Evolutionary conservation across 2,888 invertebrate species (phyloP).

Genomic region (Drosophila kambysellisi): DNA sequence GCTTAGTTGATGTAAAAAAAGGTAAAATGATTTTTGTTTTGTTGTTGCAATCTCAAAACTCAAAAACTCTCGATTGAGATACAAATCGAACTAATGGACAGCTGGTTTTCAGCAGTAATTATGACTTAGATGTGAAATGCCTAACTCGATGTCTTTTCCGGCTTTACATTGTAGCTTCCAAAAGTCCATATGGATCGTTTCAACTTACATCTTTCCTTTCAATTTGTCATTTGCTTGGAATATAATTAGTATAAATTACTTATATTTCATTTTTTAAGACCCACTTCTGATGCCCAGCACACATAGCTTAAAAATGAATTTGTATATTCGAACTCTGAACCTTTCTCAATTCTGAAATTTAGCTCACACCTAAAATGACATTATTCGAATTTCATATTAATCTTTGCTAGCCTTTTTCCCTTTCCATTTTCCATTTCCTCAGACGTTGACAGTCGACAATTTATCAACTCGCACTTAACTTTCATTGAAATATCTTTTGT

Average conservation of each 20-base stretch:
- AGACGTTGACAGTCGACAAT: slow-evolving; percentile 35
- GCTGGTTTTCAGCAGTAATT: background rate
- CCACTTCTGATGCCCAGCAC: background rate
- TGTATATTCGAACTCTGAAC: background rate
- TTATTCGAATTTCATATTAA: slow-evolving; percentile 9
- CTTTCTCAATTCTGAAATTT: background rate
- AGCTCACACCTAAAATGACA: slow-evolving; percentile 3
- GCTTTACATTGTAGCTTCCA: background rate
- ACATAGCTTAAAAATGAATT: background rate
- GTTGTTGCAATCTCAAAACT: background rate
- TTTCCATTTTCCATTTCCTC: slow-evolving; percentile 5
- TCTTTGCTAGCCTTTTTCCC: background rate
- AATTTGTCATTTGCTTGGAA: slow-evolving; percentile 1
- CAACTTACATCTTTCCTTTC: background rate
- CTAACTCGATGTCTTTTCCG: background rate
- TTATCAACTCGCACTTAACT: slow-evolving; percentile 51
- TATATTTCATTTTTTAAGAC: background rate
- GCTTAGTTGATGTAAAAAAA: slow-evolving; percentile 17
- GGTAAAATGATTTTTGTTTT: slow-evolving; percentile 7
- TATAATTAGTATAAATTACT: slow-evolving; percentile 4
- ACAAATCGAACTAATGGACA: background rate
- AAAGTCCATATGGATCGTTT: background rate
- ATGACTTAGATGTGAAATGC: background rate
- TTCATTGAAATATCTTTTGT: slow-evolving; percentile 41
- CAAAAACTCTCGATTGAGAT: slow-evolving; percentile 13